These are phyloP conservation scores for Catamblyrhynchus diadema DNA, from an alignment of 2,797 vertebrate species.

Conservation along the genomic window DNA sequence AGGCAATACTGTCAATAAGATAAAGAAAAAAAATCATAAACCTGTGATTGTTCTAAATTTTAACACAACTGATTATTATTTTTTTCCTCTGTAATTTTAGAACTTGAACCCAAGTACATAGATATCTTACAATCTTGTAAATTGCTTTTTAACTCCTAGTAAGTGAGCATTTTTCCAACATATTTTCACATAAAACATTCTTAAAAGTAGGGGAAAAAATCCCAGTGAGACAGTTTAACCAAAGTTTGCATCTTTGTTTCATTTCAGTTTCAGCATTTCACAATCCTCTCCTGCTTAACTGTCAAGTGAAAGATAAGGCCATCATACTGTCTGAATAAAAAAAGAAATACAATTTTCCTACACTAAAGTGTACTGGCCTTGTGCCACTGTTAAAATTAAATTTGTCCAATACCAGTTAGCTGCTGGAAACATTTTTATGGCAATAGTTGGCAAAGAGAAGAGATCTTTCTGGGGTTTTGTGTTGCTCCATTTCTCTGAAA, in stretches of 20 bases:
- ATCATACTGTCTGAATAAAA: neutral
- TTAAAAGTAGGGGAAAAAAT: neutral
- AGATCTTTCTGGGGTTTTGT: neutral
- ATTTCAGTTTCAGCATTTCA: conserved; percentile 19
- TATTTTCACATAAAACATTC: neutral
- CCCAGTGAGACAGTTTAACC: neutral
- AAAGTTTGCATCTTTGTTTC: neutral
- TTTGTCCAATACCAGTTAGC: neutral
- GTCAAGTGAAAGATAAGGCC: neutral
- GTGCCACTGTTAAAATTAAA: neutral
- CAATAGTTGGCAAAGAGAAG: neutral
- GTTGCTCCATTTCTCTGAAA: conserved; percentile 78
- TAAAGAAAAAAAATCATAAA: neutral
- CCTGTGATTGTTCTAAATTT: neutral
- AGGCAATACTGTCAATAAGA: neutral
- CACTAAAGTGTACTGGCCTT: neutral
- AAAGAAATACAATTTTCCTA: conserved; percentile 11
- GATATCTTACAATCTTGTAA: neutral
- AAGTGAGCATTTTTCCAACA: neutral
- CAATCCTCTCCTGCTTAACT: neutral
- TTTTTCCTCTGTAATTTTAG: neutral
- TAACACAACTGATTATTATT: neutral
- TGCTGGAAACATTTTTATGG: neutral
- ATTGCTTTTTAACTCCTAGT: neutral
- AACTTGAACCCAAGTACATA: neutral